Base-by-base conservation (phyloP, 2,888 invertebrate genomes). In the Conistra vaccinii region DNA sequence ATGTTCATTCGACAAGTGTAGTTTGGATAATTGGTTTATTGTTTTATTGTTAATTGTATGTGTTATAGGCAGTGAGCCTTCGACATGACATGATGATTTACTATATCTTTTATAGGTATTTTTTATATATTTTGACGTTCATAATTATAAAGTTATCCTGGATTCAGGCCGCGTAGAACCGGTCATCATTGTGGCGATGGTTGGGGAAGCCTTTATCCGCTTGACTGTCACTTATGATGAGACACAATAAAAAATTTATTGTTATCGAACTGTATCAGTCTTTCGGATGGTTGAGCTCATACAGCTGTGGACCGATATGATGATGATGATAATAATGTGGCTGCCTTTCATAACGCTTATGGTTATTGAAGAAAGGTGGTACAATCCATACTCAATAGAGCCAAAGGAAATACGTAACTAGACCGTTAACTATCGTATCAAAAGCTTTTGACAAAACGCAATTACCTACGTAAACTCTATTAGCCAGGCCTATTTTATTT, bases 381-480 rank as follows among this genome's bases (percentile, higher is more conserved):
- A 9, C 39, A 48, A 48, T 42, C 9, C 1, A 4, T 23, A 26
- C 42, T 23, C 1, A 9, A 58, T 42, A 26, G 3, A 51, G 7
- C 14, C 17, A 12, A 58, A 26, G 7, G 12, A 51, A 26, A 78
- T 32, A 35, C 26, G 3, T n/a, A 73, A 58, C 58, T 29, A 80
- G n/a, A 48, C 29, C 4, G 39, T 29, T 51, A 57, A n/a, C 67
- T 80, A 61, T 23, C 23, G 7, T 23, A 69, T 78, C 65, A 83
- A 78, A 83, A 45, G 42, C 65, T 61, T 78, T 80, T 76, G 72
- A 61, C 63, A 82, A 73, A 85, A 74, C 66, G 35, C 72, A 85
- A 82, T 83, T 73, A 82, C 72, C 55, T n/a, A 82, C 72, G 60
- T n/a, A 58, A 58, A 57, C 32, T 76, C 69, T 82, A 82, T 80